phyloP scores from a whole-genome alignment of 2,113 vertebrate genomes.

The Morphnarchus princeps region DNA sequence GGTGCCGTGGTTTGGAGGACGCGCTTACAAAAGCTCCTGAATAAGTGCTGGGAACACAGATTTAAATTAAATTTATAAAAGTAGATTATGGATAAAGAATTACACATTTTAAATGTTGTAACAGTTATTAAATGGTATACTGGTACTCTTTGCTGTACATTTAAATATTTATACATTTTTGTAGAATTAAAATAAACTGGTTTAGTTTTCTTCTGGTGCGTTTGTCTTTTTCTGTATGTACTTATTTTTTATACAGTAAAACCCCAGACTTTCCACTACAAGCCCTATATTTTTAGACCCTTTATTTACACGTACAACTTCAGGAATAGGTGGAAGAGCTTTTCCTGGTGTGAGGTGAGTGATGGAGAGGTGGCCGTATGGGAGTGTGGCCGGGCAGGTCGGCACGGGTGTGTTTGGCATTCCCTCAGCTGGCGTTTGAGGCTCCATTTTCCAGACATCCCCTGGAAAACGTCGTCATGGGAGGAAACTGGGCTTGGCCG shows the following conservation, averaged over 20 bases:
- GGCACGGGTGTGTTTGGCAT: accelerated
- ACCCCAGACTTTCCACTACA: accelerated
- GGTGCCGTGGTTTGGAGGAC: neutral
- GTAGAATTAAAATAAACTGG: slow-evolving; percentile 70
- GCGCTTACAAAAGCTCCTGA: neutral
- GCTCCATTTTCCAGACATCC: neutral
- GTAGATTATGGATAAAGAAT: slow-evolving; percentile 65
- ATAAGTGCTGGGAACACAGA: neutral
- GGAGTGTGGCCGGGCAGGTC: accelerated
- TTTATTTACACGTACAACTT: accelerated
- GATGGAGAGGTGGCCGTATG: accelerated
- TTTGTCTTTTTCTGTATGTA: neutral
- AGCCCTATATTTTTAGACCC: accelerated
- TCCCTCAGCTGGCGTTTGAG: accelerated
- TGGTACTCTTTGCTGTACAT: slow-evolving; percentile 68
- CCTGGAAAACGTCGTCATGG: accelerated
- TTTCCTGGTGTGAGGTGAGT: accelerated
- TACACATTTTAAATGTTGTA: slow-evolving; percentile 61
- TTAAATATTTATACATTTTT: slow-evolving; percentile 82
- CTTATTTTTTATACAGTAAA: neutral
- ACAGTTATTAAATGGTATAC: slow-evolving; percentile 68
- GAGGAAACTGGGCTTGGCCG: accelerated
- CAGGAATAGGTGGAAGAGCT: neutral
- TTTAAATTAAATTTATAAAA: slow-evolving; percentile 51
- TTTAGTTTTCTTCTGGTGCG: slow-evolving; percentile 64